Percentiles rank a stretch among this genome's conserved stretches.
Conservation (phyloP, 2,113 vertebrate species). For the Cairina moschata region DNA sequence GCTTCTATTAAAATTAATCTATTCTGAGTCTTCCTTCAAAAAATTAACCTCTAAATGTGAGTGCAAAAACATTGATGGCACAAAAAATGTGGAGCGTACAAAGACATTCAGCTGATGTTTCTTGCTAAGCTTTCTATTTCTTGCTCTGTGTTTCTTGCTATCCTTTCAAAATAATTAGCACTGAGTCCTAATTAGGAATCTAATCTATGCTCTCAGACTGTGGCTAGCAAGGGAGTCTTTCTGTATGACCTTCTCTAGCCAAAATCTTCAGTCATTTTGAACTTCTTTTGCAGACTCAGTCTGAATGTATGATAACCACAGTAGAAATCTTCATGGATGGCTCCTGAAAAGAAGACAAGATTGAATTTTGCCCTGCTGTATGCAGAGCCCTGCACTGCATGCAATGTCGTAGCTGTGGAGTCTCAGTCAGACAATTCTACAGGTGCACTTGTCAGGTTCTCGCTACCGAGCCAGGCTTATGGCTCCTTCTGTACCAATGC, state of each 20-base stretch:
- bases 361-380: rapidly evolving
- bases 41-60: not conserved
- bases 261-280: not conserved
- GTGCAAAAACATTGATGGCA: not conserved
- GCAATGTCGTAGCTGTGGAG: not conserved
- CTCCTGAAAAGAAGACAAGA: not conserved
- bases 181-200: not conserved
- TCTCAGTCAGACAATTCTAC: rapidly evolving
- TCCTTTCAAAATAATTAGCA: slow-evolving; percentile 21
- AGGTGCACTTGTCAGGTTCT: not conserved
- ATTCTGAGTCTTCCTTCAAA: not conserved
- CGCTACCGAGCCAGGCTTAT: not conserved
- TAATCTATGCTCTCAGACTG: not conserved
- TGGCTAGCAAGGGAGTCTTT: not conserved
- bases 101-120: not conserved
- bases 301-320: not conserved
- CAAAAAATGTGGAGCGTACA: not conserved
- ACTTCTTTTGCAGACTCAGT: not conserved
- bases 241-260: not conserved
- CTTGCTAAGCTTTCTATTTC: not conserved
- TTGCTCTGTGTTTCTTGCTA: not conserved
- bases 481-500: not conserved
- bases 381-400: not conserved
- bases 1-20: not conserved
- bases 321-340: not conserved